Conservation (phyloP, 2,797 vertebrate genomes). For the Rhinogobio ventralis region DNA sequence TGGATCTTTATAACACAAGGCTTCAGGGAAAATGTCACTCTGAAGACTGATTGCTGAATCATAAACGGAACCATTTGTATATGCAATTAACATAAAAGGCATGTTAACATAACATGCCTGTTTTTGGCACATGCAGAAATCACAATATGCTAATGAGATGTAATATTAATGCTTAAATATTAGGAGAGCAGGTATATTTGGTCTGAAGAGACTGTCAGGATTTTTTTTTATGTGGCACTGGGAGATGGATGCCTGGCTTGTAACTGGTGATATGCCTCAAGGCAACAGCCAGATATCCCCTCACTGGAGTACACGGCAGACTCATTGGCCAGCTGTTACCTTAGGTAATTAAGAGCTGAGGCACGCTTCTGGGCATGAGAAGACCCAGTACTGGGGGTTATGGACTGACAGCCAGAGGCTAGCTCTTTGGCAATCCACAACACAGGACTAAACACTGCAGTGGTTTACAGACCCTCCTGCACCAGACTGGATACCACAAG, state of each 20-base stretch:
- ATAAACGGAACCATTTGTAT: background rate
- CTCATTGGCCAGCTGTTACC: slow-evolving; percentile 55
- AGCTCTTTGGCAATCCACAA: slow-evolving; percentile 57
- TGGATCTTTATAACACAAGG: slow-evolving; percentile 27
- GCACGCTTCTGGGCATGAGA: slow-evolving; percentile 34
- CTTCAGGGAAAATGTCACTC: slow-evolving; percentile 42
- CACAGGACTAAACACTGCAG: slow-evolving; percentile 31
- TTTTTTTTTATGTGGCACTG: slow-evolving; percentile 6
- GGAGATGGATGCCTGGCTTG: slow-evolving; percentile 8
- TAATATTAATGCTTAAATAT: background rate
- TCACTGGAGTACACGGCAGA: slow-evolving; percentile 27
- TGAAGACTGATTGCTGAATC: background rate
- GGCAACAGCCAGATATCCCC: slow-evolving; percentile 38
- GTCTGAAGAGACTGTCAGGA: background rate
- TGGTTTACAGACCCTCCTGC: slow-evolving; percentile 15
- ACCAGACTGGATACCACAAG: slow-evolving; percentile 2
- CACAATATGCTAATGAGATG: background rate
- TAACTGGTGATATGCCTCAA: slow-evolving; percentile 31
- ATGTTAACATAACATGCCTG: background rate
- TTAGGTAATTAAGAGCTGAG: slow-evolving; percentile 56
- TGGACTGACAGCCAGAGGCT: slow-evolving; percentile 56
- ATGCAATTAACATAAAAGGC: background rate
- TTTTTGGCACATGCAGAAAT: background rate
- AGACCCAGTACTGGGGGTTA: slow-evolving; percentile 37
- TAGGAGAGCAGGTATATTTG: background rate